Evolutionary conservation across 2,113 vertebrate genomes (phyloP), one percentile per base, ranked within the genome.

Genomic region (Sorex fumeus): DNA sequence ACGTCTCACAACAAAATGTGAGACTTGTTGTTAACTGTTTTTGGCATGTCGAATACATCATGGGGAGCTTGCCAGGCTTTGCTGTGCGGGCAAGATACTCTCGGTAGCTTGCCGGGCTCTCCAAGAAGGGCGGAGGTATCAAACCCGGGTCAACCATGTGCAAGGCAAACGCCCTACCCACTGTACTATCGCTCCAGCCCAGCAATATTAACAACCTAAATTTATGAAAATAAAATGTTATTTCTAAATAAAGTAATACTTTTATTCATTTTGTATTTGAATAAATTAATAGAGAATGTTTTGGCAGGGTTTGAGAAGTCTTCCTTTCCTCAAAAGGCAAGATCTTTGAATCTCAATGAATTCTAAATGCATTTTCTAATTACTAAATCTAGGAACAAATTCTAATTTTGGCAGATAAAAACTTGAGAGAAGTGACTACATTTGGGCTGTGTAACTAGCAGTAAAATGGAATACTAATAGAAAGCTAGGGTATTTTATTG

Each of bases 351-450:
- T 85, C 32, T 60, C 60, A 91, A 9, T 87, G 84, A 94, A 93
- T 91, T 86, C n/a, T 87, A 90, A 80, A 81, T 43, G 53, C 16
- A 83, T 86, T 93, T 93, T 81, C 92, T 67, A 62, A 78, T 93
- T 93, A 81, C 92, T 67, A 62, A 78, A 91, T 92, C 91, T 84
- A 67, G 27, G 40, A 90, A 85, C 69, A 93, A 87, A 91, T 47
- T 84, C 62, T 76, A 45, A 78, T 90, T 81, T 45, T 81, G 57
- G 1, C 21, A 87, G 62, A 57, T 91, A 92, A 93, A 93, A 87
- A 87, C 93, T 89, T 45, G 50, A 82, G 85, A 47, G 84, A 87
- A 93, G 32, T 79, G 27, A 66, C 25, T 85, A 9, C 11, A 25
- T 36, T 32, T 47, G 30, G 62, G 18, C 75, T 92, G 19, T 45